Evolutionary conservation across 2,888 invertebrate genomes (phyloP).

Genomic region (Drosophila ustulata): DNA sequence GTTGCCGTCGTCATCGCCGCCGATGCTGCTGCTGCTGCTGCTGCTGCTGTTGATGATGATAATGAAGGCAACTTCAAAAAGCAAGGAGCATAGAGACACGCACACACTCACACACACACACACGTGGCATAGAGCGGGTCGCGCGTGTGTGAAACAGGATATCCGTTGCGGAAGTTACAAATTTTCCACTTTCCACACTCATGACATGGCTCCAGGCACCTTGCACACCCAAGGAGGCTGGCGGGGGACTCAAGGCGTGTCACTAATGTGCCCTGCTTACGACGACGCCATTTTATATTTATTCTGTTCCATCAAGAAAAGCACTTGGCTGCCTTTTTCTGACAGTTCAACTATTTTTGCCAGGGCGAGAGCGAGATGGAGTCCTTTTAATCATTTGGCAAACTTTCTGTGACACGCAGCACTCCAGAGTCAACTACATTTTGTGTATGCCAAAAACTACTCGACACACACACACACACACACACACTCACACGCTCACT

Average conservation of each 20-base stretch:
- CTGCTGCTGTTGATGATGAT: constrained; percentile 28
- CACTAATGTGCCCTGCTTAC: constrained; percentile 79
- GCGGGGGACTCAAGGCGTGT: constrained; percentile 28
- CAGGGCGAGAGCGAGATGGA: constrained; percentile 19
- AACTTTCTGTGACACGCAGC: constrained; percentile 78
- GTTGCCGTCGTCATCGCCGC: constrained; percentile 38
- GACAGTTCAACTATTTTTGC: constrained; percentile 59
- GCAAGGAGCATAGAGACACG: constrained; percentile 25
- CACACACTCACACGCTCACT: constrained; percentile 16
- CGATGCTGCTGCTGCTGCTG: constrained; percentile 19
- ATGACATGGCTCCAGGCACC: constrained; percentile 59
- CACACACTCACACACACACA: constrained; percentile 4
- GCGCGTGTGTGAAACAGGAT: constrained; percentile 79
- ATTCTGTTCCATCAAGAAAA: constrained; percentile 72
- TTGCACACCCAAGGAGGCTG: constrained; percentile 22
- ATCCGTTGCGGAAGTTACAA: constrained; percentile 83
- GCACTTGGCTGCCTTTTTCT: constrained; percentile 66
- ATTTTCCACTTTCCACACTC: constrained; percentile 81
- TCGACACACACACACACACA: constrained; percentile 23
- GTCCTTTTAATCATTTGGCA: constrained; percentile 81
- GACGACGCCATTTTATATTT: constrained; percentile 78
- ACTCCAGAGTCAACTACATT: constrained; percentile 74
- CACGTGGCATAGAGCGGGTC: constrained; percentile 24
- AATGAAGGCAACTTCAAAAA: constrained; percentile 48
- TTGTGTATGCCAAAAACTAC: constrained; percentile 76